Conservation (phyloP, 2,113 vertebrate genomes). For the Caretta caretta region DNA sequence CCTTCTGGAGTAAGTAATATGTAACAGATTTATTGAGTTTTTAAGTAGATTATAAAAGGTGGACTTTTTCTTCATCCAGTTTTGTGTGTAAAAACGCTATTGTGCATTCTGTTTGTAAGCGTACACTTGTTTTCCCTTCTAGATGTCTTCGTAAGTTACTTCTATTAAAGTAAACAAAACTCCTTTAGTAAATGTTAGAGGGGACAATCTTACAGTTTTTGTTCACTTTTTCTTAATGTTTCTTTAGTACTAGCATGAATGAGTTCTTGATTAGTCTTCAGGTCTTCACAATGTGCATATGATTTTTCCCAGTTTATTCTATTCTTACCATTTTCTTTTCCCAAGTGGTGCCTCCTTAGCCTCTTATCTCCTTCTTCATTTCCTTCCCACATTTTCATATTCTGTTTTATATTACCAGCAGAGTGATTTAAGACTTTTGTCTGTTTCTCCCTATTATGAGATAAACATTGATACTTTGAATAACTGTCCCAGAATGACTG, state of each 20-base stretch:
- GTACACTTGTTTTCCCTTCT: background rate
- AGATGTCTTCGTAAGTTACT: background rate
- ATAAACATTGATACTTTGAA: background rate
- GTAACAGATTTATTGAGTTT: background rate
- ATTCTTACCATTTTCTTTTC: background rate
- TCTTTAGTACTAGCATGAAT: background rate
- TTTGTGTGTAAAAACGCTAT: background rate
- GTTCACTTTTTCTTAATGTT: background rate
- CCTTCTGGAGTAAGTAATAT: conserved; percentile 42
- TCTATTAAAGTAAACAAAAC: background rate
- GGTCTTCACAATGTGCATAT: background rate
- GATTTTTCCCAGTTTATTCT: background rate
- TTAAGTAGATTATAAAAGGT: background rate
- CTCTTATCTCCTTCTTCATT: background rate
- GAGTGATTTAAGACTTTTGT: background rate
- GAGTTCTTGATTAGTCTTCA: background rate
- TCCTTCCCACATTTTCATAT: background rate
- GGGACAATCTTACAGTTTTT: background rate
- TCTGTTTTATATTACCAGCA: background rate
- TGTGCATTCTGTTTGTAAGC: background rate
- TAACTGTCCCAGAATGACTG: background rate
- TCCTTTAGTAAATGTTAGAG: background rate
- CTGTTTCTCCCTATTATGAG: background rate
- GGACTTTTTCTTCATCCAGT: background rate
- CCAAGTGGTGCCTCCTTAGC: background rate